A percentile compares a stretch with the other conserved stretches of the same genome.
These are phyloP conservation scores for Bugulina stolonifera DNA, from an alignment of 2,888 invertebrate genomes.

Conservation along the genomic window DNA sequence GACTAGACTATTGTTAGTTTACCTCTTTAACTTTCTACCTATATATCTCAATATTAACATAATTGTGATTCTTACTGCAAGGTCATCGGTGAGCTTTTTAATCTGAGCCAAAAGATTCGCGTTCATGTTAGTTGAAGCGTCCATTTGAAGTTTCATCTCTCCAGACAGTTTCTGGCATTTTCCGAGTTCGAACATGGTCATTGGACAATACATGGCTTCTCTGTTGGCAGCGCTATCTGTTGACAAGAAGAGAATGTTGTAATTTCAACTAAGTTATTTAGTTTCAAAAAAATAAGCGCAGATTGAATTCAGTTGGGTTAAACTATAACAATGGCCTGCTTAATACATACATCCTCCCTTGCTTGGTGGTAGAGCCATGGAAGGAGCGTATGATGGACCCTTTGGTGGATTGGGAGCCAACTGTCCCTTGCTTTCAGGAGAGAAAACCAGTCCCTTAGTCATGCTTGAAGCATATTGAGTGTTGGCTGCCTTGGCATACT, in stretches of 20 bases:
- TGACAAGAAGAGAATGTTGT: no score
- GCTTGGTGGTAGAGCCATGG: conserved; percentile 1
- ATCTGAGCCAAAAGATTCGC: conserved; percentile 4
- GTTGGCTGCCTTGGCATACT: background rate
- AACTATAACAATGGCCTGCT: no score
- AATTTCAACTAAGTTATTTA: no score
- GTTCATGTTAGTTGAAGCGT: background rate
- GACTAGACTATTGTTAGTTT: no score
- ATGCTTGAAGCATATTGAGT: background rate
- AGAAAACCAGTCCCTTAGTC: background rate
- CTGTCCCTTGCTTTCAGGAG: background rate
- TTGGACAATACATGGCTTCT: conserved; percentile 22
- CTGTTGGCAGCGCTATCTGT: background rate
- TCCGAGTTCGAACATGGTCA: conserved; percentile 24
- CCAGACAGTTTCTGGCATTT: conserved; percentile 19
- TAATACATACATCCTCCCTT: no score
- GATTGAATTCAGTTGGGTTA: no score
- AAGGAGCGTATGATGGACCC: background rate
- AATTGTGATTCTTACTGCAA: background rate
- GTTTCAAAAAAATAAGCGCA: no score
- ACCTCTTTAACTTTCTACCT: no score
- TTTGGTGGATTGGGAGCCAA: background rate
- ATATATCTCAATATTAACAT: no score
- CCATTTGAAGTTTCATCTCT: conserved; percentile 20
- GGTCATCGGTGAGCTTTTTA: background rate